Conservation (phyloP, 64 coral and sea anemone genomes). For the Montipora efflorescens region DNA sequence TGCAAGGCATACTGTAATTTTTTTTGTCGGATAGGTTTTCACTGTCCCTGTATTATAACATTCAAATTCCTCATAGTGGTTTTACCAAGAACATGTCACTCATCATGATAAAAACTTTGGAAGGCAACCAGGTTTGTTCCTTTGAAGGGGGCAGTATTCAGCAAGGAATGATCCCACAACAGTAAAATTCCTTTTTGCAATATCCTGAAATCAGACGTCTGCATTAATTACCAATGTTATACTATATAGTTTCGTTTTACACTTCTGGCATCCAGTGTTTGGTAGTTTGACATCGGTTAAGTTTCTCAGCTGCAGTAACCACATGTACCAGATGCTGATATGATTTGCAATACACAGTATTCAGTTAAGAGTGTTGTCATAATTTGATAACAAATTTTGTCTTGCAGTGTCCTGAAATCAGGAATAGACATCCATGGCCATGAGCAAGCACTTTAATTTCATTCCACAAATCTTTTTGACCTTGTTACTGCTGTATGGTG, state of each 20-base stretch:
- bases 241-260: too few species aligned
- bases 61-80: constrained; percentile 23
- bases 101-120: constrained; percentile 50
- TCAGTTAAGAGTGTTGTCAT: constrained; percentile 52
- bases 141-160: constrained; percentile 51
- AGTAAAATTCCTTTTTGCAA: constrained; percentile 49
- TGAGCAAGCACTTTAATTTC: constrained; percentile 59
- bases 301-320: constrained; percentile 1
- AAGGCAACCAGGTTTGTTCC: constrained; percentile 46
- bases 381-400: constrained; percentile 52
- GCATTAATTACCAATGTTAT: constrained; percentile 15
- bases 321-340: constrained; percentile 63
- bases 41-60: too few species aligned
- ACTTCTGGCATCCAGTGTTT: too few species aligned
- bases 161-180: constrained; percentile 53
- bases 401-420: constrained; percentile 54
- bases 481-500: constrained; percentile 30
- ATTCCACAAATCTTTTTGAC: constrained; percentile 2
- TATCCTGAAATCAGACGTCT: constrained; percentile 55
- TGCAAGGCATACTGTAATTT: too few species aligned
- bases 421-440: constrained; percentile 45
- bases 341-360: constrained; percentile 52
- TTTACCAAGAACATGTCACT: constrained; percentile 34
- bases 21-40: too few species aligned
- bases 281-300: too few species aligned